Evolutionary conservation across 2,797 vertebrate genomes (phyloP), one percentile per base, ranked within the genome.

Genomic region (Acanthiza pusilla): DNA sequence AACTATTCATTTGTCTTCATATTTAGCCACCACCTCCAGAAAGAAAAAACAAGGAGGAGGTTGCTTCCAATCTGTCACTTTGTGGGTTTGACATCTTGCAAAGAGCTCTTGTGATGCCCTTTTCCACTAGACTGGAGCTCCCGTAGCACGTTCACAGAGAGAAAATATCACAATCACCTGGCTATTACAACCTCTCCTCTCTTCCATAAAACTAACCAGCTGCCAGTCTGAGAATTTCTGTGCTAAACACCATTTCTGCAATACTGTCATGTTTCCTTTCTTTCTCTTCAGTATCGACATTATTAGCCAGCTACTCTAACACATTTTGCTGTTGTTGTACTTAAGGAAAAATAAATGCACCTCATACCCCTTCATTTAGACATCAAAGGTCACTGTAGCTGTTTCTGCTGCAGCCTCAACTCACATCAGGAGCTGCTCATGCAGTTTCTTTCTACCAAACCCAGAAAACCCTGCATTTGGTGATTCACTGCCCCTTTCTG

Each of bases 361-460:
- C 17, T 85, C 48, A 47, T 57, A 83, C 16, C 19, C 72, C 16
- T 54, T 88, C 43, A 83, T 88, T 77, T 71, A 74, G 72, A 92
- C 40, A 60, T 72, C 89, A 92, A 91, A 93, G 86, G 60, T 93
- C 60, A 23, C 63, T 22, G 72, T 16, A 85, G 68, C 57, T 61
- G 26, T 57, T 89, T 67, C 75, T 95, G 53, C 61, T 0, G 0
- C 34, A 91, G 63, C 42, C 42, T 67, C 74, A 88, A 32, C 32
- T 62, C 58, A 53, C 1, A 11, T 36, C 66, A 83, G 76, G 79
- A 91, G 57, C 72, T 62, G 47, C 20, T 91, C 3, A 1, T 2
- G 16, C 17, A n/a, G 38, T 83, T 94, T 54, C 63, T 74, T 62
- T 85, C 45, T 47, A n/a, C 45, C 45, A 71, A 71, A 38, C 38